Conservation (phyloP, 2,113 vertebrate genomes). For the Cololabis saira region DNA sequence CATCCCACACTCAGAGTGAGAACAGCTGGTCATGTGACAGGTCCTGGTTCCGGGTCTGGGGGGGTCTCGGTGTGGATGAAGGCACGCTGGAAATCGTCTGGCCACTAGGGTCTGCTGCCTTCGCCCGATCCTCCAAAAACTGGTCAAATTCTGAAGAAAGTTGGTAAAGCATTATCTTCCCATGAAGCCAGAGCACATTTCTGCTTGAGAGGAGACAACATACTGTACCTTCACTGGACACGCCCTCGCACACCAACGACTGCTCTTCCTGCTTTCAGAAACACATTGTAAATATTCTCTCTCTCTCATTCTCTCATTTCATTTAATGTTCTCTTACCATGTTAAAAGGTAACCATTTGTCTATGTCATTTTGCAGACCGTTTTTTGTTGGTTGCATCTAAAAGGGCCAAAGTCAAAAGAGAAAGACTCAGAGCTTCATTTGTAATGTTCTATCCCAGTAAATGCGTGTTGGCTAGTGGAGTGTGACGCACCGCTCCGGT, state of each 20-base stretch:
- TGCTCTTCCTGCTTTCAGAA: constrained; percentile 58
- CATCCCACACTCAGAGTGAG: constrained; percentile 65
- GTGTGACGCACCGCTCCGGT: constrained; percentile 77
- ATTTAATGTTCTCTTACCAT: constrained; percentile 56
- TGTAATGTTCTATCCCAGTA: no score
- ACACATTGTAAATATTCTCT: constrained; percentile 19
- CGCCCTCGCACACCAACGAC: constrained; percentile 69
- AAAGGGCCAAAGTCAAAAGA: background rate
- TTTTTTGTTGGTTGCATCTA: constrained; percentile 59
- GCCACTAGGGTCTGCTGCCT: constrained; percentile 44
- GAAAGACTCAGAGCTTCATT: background rate
- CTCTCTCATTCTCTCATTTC: no score
- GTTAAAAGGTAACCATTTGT: constrained; percentile 73
- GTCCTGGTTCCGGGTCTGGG: constrained; percentile 60
- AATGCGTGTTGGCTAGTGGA: no score
- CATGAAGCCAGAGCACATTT: background rate
- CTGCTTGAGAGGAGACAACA: background rate
- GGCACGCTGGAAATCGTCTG: constrained; percentile 4
- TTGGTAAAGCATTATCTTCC: background rate
- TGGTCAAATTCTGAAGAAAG: constrained; percentile 74
- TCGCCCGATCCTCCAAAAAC: constrained; percentile 77
- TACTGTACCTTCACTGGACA: constrained; percentile 83
- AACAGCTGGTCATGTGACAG: constrained; percentile 77
- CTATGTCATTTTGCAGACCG: constrained; percentile 69
- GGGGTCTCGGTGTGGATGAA: constrained; percentile 41